These are phyloP conservation scores for Ommatoiulus sabulosus DNA, from an alignment of 2,888 invertebrate species.

Conservation along the genomic window DNA sequence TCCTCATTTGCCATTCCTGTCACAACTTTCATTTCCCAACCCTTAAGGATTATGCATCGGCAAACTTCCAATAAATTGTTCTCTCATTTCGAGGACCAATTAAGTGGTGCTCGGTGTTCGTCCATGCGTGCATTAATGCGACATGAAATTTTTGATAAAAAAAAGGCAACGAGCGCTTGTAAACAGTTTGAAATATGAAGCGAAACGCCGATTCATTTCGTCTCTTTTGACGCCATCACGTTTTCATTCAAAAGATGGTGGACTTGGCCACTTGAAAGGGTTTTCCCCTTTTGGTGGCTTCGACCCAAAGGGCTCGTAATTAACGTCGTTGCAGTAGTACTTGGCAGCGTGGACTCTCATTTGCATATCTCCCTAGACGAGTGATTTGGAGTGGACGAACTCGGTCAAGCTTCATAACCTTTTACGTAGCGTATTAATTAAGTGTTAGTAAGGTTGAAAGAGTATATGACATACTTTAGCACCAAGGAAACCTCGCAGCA, in stretches of 20 bases:
- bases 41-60: neutral
- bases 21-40: no score
- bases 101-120: neutral
- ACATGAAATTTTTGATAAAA: neutral
- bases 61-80: neutral
- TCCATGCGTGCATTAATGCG: neutral
- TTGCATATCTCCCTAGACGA: conserved; percentile 23
- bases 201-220: neutral
- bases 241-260: conserved; percentile 6
- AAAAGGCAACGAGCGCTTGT: neutral
- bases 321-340: neutral
- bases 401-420: conserved; percentile 39
- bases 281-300: neutral
- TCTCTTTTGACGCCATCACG: neutral
- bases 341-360: neutral
- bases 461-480: conserved; percentile 8
- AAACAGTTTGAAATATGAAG: neutral
- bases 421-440: conserved; percentile 19
- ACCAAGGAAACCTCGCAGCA: neutral
- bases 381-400: conserved; percentile 13
- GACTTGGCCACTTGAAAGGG: conserved; percentile 4
- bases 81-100: neutral
- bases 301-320: neutral
- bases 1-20: neutral
- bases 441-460: conserved; percentile 36